Evolutionary conservation across 2,888 invertebrate genomes (phyloP).

Genomic region (Aproaerema taeniolella): DNA sequence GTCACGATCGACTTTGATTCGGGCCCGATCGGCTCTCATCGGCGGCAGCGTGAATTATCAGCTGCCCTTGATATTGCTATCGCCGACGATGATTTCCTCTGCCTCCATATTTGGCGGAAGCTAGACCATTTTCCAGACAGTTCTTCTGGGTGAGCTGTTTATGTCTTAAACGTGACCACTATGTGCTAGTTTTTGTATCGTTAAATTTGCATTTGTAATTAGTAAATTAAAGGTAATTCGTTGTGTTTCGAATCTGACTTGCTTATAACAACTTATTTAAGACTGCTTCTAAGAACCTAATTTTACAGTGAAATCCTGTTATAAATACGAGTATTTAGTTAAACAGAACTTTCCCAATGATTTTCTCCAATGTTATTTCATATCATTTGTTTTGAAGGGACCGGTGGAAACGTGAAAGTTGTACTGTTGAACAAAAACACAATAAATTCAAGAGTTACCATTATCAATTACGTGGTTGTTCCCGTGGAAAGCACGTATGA

Average conservation of each 20-base stretch:
- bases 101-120: conserved; percentile 9
- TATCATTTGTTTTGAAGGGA: background rate
- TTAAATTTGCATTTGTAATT: conserved; percentile 1
- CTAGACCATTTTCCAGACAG: conserved; percentile 2
- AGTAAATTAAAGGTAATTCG: background rate
- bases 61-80: conserved; percentile 30
- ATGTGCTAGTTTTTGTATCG: background rate
- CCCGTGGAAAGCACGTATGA: conserved; percentile 20
- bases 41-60: conserved; percentile 35
- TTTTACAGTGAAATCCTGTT: too few species aligned
- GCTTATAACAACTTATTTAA: too few species aligned
- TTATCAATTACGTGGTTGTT: conserved; percentile 27
- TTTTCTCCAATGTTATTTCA: background rate
- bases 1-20: conserved; percentile 46
- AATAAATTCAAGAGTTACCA: conserved; percentile 18
- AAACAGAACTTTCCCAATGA: too few species aligned
- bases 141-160: background rate
- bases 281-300: too few species aligned
- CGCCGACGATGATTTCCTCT: conserved; percentile 18
- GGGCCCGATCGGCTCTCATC: conserved; percentile 30
- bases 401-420: background rate
- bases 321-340: too few species aligned
- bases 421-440: conserved; percentile 3
- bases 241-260: too few species aligned
- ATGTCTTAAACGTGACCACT: conserved; percentile 1